A percentile compares a stretch with the other conserved stretches of the same genome.
These are phyloP conservation scores for Epinotia bilunana DNA, from an alignment of 2,888 invertebrate genomes.

Conservation along the genomic window DNA sequence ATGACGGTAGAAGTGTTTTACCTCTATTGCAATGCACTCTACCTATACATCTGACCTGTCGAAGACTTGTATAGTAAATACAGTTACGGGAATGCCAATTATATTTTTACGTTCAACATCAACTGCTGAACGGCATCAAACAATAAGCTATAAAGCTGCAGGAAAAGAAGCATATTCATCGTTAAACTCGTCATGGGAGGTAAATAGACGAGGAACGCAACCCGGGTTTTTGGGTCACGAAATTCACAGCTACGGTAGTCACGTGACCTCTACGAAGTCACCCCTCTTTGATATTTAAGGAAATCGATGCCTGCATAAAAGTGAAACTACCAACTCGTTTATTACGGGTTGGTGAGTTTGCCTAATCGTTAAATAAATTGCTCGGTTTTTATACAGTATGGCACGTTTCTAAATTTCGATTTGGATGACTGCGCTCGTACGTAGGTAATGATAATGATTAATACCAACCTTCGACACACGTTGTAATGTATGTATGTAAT, in stretches of 20 bases:
- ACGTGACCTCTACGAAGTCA: constrained; percentile 48
- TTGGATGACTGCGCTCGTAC: background rate
- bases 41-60: background rate
- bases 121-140: constrained; percentile 5
- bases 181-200: constrained; percentile 52
- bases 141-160: constrained; percentile 21
- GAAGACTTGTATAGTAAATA: background rate
- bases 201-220: constrained; percentile 58
- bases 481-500: background rate
- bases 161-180: constrained; percentile 59
- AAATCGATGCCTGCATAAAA: constrained; percentile 44
- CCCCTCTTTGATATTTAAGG: constrained; percentile 44
- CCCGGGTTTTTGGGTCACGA: constrained; percentile 72
- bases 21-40: no score
- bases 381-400: constrained; percentile 2
- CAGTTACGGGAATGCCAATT: constrained; percentile 3
- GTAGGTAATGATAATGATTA: constrained; percentile 2
- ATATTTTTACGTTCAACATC: constrained; percentile 10
- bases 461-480: constrained; percentile 7
- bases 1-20: no score
- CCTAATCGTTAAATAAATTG: constrained; percentile 15
- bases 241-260: constrained; percentile 53
- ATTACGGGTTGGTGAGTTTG: constrained; percentile 25
- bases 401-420: constrained; percentile 16
- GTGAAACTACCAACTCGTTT: constrained; percentile 32